phyloP scores from a whole-genome alignment of 2,797 vertebrate species.

The Pseudomugil tenellus region DNA sequence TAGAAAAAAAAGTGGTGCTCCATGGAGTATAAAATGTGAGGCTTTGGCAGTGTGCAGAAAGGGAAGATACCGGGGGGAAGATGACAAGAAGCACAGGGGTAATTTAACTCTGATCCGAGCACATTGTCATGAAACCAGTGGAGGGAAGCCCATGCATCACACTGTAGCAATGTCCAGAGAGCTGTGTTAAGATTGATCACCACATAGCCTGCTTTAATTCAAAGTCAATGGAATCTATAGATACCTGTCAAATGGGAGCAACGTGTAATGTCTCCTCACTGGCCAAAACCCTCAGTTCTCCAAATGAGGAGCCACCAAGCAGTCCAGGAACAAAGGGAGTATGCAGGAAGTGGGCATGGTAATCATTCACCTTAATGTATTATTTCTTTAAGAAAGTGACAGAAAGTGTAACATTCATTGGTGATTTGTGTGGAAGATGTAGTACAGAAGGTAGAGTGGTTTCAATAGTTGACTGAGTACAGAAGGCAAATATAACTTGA shows the following conservation, averaged over 20 bases:
- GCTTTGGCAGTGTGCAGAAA: constrained; percentile 47
- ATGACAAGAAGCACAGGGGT: constrained; percentile 48
- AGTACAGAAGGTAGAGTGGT: constrained; percentile 42
- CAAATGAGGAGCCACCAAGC: constrained; percentile 28
- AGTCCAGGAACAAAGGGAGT: constrained; percentile 30
- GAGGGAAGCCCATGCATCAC: constrained; percentile 74
- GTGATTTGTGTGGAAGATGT: constrained; percentile 57
- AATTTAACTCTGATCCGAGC: constrained; percentile 70
- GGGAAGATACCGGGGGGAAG: constrained; percentile 50
- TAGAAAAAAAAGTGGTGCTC: constrained; percentile 45
- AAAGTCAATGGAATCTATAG: constrained; percentile 78
- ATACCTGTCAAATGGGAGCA: constrained; percentile 75
- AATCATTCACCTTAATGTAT: constrained; percentile 68
- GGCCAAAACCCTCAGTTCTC: constrained; percentile 30
- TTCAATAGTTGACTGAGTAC: constrained; percentile 19
- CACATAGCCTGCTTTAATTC: constrained; percentile 71
- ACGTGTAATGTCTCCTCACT: constrained; percentile 61
- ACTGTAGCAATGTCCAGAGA: constrained; percentile 50
- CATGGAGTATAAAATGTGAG: constrained; percentile 63
- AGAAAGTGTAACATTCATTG: constrained; percentile 43
- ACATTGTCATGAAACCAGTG: constrained; percentile 35
- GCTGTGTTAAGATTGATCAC: constrained; percentile 76
- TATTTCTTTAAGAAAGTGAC: constrained; percentile 55
- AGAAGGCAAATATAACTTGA: constrained; percentile 22
- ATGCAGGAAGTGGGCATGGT: constrained; percentile 12